Percentiles rank a stretch among this genome's conserved stretches.
Evolutionary conservation across 2,888 invertebrate species (phyloP).

Genomic region (Drosophila mettleri): DNA sequence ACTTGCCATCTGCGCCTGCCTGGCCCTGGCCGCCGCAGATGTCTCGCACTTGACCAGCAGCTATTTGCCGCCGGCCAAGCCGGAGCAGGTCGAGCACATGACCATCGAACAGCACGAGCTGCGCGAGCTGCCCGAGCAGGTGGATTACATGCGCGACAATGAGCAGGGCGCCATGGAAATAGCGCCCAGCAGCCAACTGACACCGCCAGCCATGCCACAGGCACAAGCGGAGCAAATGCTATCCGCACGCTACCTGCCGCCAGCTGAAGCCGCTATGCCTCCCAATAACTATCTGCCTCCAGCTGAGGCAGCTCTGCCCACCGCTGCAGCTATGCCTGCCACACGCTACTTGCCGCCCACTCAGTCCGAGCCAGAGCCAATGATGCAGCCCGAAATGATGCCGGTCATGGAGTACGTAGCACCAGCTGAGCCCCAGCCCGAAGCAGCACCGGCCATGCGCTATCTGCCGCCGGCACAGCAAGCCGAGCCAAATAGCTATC

Average conservation of each 20-base stretch:
- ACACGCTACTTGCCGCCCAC: constrained; percentile 64
- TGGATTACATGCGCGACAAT: constrained; percentile 67
- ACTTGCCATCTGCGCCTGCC: constrained; percentile 53
- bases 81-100: constrained; percentile 69
- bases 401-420: constrained; percentile 41
- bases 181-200: constrained; percentile 63
- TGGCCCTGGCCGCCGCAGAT: constrained; percentile 66
- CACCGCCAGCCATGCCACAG: constrained; percentile 56
- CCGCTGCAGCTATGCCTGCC: constrained; percentile 38
- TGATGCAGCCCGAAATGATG: constrained; percentile 54
- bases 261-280: constrained; percentile 21
- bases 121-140: constrained; percentile 76
- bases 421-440: constrained; percentile 16
- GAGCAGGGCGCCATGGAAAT: constrained; percentile 56
- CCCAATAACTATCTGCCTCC: constrained; percentile 38
- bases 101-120: constrained; percentile 77
- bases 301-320: constrained; percentile 24
- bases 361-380: constrained; percentile 34
- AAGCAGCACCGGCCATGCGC: constrained; percentile 38
- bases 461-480: constrained; percentile 59
- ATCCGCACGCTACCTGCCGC: constrained; percentile 60
- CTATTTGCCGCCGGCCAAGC: constrained; percentile 70
- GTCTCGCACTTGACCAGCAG: constrained; percentile 72
- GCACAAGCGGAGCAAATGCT: constrained; percentile 44
- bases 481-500: constrained; percentile 52